Evolutionary conservation across 2,888 invertebrate genomes (phyloP).

Genomic region (Apocheima hispidaria): DNA sequence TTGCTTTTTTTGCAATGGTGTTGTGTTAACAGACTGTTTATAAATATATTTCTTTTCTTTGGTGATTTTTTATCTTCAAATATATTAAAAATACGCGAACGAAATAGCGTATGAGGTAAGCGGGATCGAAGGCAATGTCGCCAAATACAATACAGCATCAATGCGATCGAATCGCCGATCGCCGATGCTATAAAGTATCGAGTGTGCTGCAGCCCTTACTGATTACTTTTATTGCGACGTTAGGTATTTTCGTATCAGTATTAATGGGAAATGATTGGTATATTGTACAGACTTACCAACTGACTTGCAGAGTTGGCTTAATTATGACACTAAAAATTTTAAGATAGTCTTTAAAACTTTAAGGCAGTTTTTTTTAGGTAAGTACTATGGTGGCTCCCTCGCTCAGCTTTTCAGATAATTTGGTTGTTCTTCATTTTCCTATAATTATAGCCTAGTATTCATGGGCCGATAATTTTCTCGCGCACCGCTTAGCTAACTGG

Average conservation of each 20-base stretch:
- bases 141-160: background rate
- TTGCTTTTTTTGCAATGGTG: too few species aligned
- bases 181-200: background rate
- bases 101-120: too few species aligned
- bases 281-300: conserved; percentile 6
- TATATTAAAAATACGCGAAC: too few species aligned
- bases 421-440: background rate
- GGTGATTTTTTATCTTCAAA: too few species aligned
- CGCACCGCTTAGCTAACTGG: too few species aligned
- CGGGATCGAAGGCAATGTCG: too few species aligned
- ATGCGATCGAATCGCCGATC: background rate
- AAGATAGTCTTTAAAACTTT: too few species aligned
- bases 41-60: too few species aligned
- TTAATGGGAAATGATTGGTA: conserved; percentile 17
- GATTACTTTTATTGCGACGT: conserved; percentile 13
- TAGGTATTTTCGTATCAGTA: conserved; percentile 19
- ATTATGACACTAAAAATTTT: background rate
- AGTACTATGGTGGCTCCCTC: background rate
- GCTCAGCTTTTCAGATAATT: background rate
- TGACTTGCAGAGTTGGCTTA: background rate
- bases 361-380: too few species aligned
- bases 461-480: too few species aligned
- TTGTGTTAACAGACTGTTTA: too few species aligned
- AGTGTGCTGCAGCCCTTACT: background rate
- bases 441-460: too few species aligned